Evolutionary conservation across 2,797 vertebrate genomes (phyloP).

Genomic region (Clarias pachynema): DNA sequence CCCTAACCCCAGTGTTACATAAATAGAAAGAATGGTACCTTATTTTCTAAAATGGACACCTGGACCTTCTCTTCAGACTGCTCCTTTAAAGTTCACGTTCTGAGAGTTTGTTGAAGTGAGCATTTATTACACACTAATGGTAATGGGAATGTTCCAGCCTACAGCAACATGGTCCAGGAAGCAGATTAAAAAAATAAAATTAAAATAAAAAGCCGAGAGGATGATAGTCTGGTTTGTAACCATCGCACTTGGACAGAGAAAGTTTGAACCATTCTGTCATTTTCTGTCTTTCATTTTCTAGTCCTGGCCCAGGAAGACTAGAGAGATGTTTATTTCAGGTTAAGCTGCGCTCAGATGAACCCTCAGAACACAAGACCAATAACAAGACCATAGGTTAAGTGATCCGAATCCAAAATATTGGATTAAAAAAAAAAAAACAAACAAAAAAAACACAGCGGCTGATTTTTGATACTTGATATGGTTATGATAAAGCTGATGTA

Average conservation of each 20-base stretch:
- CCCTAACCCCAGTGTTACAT: conserved; percentile 29
- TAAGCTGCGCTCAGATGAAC: conserved; percentile 19
- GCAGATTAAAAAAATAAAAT: not conserved
- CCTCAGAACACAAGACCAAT: conserved; percentile 18
- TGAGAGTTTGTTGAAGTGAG: conserved; percentile 14
- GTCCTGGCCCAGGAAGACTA: conserved; percentile 46
- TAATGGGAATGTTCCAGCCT: conserved; percentile 51
- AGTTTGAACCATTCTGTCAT: not conserved
- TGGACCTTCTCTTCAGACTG: conserved; percentile 31
- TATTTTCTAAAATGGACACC: conserved; percentile 48
- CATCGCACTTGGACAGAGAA: not conserved
- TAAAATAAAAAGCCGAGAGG: not conserved
- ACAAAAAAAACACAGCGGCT: not conserved
- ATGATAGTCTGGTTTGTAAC: conserved; percentile 2
- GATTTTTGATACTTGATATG: conserved; percentile 46
- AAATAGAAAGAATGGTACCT: conserved; percentile 67
- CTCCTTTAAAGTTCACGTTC: conserved; percentile 18
- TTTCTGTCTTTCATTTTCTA: conserved; percentile 35
- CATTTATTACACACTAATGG: conserved; percentile 8
- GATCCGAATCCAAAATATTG: not conserved
- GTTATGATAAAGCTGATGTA: conserved; percentile 40
- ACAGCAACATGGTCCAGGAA: conserved; percentile 36
- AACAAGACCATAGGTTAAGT: conserved; percentile 53
- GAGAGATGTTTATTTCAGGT: conserved; percentile 24
- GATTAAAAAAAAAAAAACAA: not conserved